Percentiles rank a stretch among this genome's conserved stretches.
These are phyloP conservation scores for Phainopepla nitens DNA, from an alignment of 2,113 vertebrate genomes.

Conservation along the genomic window DNA sequence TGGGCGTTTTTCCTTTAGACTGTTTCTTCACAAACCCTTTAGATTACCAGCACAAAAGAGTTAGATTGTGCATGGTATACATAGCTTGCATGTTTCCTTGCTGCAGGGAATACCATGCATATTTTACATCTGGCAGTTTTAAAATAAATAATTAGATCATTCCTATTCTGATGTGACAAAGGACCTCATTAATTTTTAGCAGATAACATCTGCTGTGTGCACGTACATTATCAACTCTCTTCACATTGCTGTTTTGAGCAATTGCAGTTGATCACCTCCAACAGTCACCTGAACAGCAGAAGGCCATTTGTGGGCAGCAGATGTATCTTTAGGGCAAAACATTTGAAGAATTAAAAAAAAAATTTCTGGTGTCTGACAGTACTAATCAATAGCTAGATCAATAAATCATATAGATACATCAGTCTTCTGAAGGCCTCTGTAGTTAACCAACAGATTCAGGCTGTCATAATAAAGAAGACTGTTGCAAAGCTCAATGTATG, in stretches of 20 bases:
- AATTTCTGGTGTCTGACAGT: background rate
- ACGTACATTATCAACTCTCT: background rate
- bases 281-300: background rate
- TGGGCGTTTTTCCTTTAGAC: background rate
- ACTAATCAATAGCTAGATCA: background rate
- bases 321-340: background rate
- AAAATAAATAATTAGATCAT: background rate
- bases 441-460: background rate
- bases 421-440: background rate
- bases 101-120: background rate
- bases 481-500: background rate
- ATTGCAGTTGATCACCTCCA: background rate
- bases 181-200: background rate
- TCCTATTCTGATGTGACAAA: background rate
- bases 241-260: background rate
- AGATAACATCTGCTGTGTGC: background rate
- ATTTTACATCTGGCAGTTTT: background rate
- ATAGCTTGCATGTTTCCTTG: background rate
- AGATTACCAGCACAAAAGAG: background rate
- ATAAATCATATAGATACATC: background rate
- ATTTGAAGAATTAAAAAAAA: background rate
- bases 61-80: background rate
- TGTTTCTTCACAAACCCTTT: background rate
- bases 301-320: background rate
- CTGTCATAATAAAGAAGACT: background rate